Evolutionary conservation across 1,140 invertebrate genomes (phyloP), one percentile per base, ranked within the genome.

Genomic region (Lepidurus arcticus): DNA sequence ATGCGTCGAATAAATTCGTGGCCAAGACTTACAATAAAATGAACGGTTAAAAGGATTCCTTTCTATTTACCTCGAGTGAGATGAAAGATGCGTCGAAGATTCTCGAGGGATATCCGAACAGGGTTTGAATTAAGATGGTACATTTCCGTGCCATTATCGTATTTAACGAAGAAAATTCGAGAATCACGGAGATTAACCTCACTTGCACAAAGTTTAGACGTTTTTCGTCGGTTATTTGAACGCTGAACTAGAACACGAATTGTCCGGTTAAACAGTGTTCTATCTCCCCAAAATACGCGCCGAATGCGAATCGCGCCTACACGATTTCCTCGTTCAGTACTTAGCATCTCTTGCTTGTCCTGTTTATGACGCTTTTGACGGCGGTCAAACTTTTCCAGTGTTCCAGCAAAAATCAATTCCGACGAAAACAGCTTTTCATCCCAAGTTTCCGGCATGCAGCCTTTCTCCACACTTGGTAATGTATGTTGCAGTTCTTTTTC

Each of bases 21-120:
- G 13, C 45, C 16, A n/a, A 1, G 53, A 21, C 4, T 65, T 11
- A 1, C 13, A 0, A 65, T 13, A 65, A 65, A 65, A 21, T 65
- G 9, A 65, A 65, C 6, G 21, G 21, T 21, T 13, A 21, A 65
- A 65, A 9, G 7, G 13, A 65, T 13, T 9, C 16, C 53, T 65
- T n/a, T 21, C 16, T 5, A 65, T 65, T 65, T 65, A 65, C 53
- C 53, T 65, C 53, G 53, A 7, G 53, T 65, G 5, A 65, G 16
- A 65, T 65, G 53, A 65, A 65, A 65, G 21, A 65, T 65, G 21
- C n/a, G 53, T n/a, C 53, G 53, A 65, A 65, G 53, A 65, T 65
- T 65, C 13, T 65, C 53, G 13, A 65, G 53, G 13, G 53, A 65
- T 65, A 65, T 65, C 21, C 53, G 16, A 7, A 65, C n/a, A 9